Conservation (phyloP, 1,140 invertebrate genomes). For the Drosophila ogumai region DNA sequence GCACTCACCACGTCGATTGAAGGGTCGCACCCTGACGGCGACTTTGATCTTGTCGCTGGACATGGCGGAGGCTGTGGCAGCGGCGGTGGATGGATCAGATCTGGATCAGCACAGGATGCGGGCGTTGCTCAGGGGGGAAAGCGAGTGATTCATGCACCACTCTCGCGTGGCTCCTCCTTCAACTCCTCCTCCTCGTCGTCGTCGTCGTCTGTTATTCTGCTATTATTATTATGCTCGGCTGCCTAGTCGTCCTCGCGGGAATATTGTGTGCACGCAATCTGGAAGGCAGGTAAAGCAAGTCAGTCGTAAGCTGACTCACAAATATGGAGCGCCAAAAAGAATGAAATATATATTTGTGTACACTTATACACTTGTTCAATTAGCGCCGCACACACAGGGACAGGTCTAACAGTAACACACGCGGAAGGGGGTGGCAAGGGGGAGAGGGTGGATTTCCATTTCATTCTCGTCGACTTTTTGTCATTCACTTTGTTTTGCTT, state of each 20-base stretch:
- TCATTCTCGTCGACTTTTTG: conserved; percentile 74
- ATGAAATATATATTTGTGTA: conserved; percentile 25
- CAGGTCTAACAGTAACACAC: conserved; percentile 34
- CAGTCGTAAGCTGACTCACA: conserved; percentile 55
- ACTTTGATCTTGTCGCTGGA: conserved; percentile 95
- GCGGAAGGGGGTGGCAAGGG: conserved; percentile 22
- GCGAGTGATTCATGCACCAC: conserved; percentile 38
- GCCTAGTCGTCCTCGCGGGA: conserved; percentile 45
- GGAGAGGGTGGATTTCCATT: conserved; percentile 62
- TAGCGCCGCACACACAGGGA: conserved; percentile 67
- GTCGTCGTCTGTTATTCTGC: conserved; percentile 8
- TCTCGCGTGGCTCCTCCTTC: conserved; percentile 29
- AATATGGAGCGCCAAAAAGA: conserved; percentile 43
- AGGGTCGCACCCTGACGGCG: conserved; percentile 97
- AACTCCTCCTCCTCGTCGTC: conserved; percentile 9
- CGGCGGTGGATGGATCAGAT: conserved; percentile 25
- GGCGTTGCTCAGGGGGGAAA: conserved; percentile 6
- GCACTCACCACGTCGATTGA: conserved; percentile 96
- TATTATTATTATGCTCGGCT: conserved; percentile 35
- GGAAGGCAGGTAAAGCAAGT: conserved; percentile 45
- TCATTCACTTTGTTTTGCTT: conserved; percentile 65
- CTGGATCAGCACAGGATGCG: conserved; percentile 27
- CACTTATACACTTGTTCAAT: conserved; percentile 62
- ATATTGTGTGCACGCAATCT: conserved; percentile 48
- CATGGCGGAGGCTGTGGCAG: conserved; percentile 64